Evolutionary conservation across 1,140 invertebrate species (phyloP).

Genomic region (Proales similis): DNA sequence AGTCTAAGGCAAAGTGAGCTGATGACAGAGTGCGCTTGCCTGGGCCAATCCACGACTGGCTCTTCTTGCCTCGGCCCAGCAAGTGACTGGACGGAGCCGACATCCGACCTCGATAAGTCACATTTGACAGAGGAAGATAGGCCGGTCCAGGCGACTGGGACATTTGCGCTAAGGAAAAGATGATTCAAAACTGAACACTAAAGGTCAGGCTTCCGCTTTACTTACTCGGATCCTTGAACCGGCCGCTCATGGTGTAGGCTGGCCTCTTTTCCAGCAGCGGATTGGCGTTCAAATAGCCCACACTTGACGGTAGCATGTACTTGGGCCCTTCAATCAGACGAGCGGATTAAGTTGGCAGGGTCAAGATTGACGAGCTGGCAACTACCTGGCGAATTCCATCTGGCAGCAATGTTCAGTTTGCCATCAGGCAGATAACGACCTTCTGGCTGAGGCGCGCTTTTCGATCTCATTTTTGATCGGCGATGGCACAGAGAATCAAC

Average conservation of each 20-base stretch:
- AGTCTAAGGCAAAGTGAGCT: too few relatives aligned
- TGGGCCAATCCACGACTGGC: conserved; percentile 10
- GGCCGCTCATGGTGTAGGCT: conserved; percentile 10
- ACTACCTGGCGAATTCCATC: conserved; percentile 32
- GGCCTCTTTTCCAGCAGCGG: conserved; percentile 21
- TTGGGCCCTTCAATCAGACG: neutral
- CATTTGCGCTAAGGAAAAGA: neutral
- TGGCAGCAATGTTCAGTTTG: conserved; percentile 8
- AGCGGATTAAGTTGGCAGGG: neutral
- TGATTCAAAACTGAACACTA: conserved; percentile 8
- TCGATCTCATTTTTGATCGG: too few relatives aligned
- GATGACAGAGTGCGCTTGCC: too few relatives aligned
- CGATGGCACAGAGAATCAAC: too few relatives aligned
- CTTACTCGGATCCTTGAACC: conserved; percentile 8
- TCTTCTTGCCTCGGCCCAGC: too few relatives aligned
- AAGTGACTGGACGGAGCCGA: neutral
- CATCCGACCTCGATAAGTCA: neutral
- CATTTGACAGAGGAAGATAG: conserved; percentile 13
- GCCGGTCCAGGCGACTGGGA: conserved; percentile 9
- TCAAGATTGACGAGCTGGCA: too few relatives aligned
- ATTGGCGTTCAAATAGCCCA: conserved; percentile 20
- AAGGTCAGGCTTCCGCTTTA: neutral
- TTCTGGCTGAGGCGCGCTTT: too few relatives aligned
- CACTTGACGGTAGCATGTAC: conserved; percentile 13
- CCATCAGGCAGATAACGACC: conserved; percentile 34